phyloP scores from a whole-genome alignment of 1,140 invertebrate species.

The Leptoteleia sp. region DNA sequence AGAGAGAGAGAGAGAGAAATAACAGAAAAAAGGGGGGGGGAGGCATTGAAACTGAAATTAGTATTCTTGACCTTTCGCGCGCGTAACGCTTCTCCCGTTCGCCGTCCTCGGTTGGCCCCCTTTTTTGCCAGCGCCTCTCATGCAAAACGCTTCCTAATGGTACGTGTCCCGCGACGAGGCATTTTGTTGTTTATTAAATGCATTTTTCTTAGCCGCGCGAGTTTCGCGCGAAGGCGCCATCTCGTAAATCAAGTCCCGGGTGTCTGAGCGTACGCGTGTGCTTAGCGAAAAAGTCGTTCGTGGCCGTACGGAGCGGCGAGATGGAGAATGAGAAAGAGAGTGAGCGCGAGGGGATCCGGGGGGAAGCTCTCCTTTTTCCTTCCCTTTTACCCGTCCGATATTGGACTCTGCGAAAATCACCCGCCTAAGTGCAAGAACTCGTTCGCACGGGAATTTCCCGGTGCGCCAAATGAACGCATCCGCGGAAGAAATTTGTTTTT shows the following conservation, averaged over 20 bases:
- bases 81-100: conserved; percentile 14
- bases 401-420: conserved; percentile 49
- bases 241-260: conserved; percentile 57
- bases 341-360: too few species aligned
- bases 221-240: conserved; percentile 46
- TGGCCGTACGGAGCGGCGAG: conserved; percentile 44
- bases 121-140: not conserved
- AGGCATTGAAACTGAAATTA: conserved; percentile 38
- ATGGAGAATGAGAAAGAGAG: too few species aligned
- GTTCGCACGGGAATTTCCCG: conserved; percentile 12
- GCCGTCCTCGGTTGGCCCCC: not conserved
- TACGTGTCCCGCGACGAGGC: conserved; percentile 27
- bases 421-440: conserved; percentile 47
- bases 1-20: too few species aligned
- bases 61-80: conserved; percentile 31
- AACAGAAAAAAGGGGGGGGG: too few species aligned
- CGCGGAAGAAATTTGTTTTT: too few species aligned
- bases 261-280: conserved; percentile 47
- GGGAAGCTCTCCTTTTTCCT: conserved; percentile 39
- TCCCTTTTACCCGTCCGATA: conserved; percentile 28
- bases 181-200: conserved; percentile 64
- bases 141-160: conserved; percentile 49
- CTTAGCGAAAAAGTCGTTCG: conserved; percentile 55
- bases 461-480: too few species aligned
- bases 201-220: conserved; percentile 49